Evolutionary conservation across 2,888 invertebrate species (phyloP).

Genomic region (Latrodectus hesperus): DNA sequence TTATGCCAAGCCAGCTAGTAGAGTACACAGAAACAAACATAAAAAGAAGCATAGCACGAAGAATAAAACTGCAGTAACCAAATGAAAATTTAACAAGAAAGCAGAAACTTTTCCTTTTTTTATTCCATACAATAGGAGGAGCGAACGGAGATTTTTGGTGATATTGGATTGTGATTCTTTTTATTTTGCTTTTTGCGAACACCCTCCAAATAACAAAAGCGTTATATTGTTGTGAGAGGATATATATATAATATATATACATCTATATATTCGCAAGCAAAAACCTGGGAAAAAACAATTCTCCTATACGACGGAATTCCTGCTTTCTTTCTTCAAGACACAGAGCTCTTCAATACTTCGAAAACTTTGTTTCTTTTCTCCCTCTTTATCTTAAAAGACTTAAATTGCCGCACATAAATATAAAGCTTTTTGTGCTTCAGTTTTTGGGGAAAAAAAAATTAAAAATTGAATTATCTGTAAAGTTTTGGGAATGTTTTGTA

Average conservation of each 20-base stretch:
- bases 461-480: too few relatives aligned
- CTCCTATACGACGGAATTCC: neutral
- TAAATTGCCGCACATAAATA: neutral
- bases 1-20: constrained; percentile 37
- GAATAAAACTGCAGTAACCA: constrained; percentile 8
- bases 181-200: constrained; percentile 18
- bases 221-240: constrained; percentile 38
- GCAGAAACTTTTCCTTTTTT: constrained; percentile 30
- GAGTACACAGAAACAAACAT: constrained; percentile 49
- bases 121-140: constrained; percentile 12
- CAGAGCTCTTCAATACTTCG: neutral
- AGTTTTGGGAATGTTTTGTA: too few relatives aligned
- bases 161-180: constrained; percentile 49
- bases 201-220: constrained; percentile 37
- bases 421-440: neutral
- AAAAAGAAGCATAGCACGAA: neutral
- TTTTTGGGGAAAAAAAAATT: too few relatives aligned
- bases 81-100: constrained; percentile 63
- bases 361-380: too few relatives aligned
- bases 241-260: constrained; percentile 20
- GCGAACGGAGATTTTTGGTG: constrained; percentile 36
- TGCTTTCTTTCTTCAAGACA: constrained; percentile 6
- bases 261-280: constrained; percentile 9
- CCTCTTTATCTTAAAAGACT: neutral
- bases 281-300: constrained; percentile 13